Conservation (phyloP, 2,888 invertebrate species). For the Thumatha senex region DNA sequence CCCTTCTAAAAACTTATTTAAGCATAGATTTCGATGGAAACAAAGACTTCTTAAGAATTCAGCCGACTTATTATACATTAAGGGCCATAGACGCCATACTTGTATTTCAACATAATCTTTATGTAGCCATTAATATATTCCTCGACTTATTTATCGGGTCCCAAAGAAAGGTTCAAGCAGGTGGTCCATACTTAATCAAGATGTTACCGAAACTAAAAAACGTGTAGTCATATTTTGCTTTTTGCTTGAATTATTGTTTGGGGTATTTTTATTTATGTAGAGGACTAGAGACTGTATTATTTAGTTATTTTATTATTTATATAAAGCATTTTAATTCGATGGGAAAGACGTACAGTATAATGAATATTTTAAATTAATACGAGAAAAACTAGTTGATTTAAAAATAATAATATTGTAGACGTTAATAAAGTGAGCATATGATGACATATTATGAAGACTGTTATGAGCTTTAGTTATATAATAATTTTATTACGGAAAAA, state of each 20-base stretch:
- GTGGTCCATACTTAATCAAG: conserved; percentile 83
- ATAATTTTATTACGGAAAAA: conserved; percentile 27
- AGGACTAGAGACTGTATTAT: conserved; percentile 63
- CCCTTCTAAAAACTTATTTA: conserved; percentile 9
- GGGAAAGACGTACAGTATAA: conserved; percentile 75
- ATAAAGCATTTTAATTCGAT: conserved; percentile 71
- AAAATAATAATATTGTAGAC: conserved; percentile 65
- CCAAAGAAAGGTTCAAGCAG: conserved; percentile 70
- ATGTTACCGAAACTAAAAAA: conserved; percentile 79
- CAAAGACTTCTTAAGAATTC: conserved; percentile 54
- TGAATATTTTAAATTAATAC: conserved; percentile 70
- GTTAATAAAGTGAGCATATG: conserved; percentile 67
- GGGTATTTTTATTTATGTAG: conserved; percentile 67
- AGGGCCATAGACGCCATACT: conserved; percentile 62
- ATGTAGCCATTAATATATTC: conserved; percentile 74
- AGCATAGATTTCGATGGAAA: conserved; percentile 46
- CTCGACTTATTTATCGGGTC: conserved; percentile 72
- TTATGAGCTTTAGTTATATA: conserved; percentile 35
- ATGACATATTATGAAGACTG: conserved; percentile 53
- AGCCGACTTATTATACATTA: conserved; percentile 59
- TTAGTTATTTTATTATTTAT: conserved; percentile 74
- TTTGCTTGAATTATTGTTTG: conserved; percentile 75
- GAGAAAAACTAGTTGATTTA: conserved; percentile 71
- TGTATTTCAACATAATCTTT: conserved; percentile 74
- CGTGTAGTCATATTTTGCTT: conserved; percentile 69